A percentile compares a stretch with the other conserved stretches of the same genome.
These are phyloP conservation scores for Leptura quadrifasciata DNA, from an alignment of 2,888 invertebrate species.

Conservation along the genomic window DNA sequence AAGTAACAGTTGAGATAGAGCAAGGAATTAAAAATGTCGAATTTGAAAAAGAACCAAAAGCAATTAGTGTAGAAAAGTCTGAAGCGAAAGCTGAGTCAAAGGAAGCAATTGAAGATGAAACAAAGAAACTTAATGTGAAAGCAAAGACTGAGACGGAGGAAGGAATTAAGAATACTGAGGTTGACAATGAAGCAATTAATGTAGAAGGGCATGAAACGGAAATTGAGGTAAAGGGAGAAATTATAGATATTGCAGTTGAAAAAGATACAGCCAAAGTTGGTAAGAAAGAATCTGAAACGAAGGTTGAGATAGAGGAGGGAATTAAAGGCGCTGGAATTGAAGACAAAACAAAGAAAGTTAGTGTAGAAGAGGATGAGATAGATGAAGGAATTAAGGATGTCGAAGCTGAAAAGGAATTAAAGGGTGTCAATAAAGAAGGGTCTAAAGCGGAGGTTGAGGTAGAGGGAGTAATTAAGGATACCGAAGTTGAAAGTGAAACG, in stretches of 20 bases:
- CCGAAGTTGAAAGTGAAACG: not conserved
- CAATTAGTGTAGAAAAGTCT: not conserved
- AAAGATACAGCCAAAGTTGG: not conserved
- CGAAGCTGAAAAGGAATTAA: not conserved
- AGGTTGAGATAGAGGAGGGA: too few relatives aligned
- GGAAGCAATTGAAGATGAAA: slow-evolving; percentile 1
- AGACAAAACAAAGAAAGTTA: not conserved
- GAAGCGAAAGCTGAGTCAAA: not conserved
- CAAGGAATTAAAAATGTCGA: slow-evolving; percentile 5
- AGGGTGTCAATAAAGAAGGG: not conserved
- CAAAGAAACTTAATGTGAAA: slow-evolving; percentile 3
- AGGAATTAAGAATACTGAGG: not conserved
- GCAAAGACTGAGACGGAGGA: not conserved
- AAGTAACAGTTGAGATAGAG: too few relatives aligned
- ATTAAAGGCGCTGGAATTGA: not conserved
- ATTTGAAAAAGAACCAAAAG: not conserved
- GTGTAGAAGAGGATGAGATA: not conserved
- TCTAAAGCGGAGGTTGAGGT: not conserved
- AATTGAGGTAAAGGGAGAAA: not conserved
- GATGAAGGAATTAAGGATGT: not conserved
- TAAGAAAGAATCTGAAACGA: not conserved
- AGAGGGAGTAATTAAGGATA: not conserved
- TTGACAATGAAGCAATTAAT: not conserved
- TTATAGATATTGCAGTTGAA: not conserved
- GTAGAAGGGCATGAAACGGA: not conserved